Percentiles rank a stretch among this genome's conserved stretches.
Evolutionary conservation across 2,888 invertebrate genomes (phyloP).

Genomic region (Orthonevra nobilis): DNA sequence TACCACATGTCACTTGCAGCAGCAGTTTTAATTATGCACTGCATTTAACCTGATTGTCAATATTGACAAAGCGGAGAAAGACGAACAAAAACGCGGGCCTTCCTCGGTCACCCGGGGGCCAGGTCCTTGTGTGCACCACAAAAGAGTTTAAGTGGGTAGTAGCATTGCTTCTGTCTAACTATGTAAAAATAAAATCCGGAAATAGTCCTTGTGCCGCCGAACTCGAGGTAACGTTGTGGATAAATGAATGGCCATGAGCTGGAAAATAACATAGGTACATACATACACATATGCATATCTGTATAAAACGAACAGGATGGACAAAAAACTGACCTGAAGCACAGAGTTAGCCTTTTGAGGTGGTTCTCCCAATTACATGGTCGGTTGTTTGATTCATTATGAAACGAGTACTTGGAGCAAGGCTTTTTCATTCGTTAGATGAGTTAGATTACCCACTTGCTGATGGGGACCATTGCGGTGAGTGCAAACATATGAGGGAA

Average conservation of each 20-base stretch:
- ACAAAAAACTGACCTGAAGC: background rate
- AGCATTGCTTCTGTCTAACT: constrained; percentile 8
- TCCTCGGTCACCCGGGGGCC: too few species aligned
- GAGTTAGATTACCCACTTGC: too few species aligned
- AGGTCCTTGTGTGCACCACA: too few species aligned
- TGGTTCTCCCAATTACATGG: constrained; percentile 56
- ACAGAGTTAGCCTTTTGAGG: constrained; percentile 26
- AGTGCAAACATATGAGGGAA: constrained; percentile 32
- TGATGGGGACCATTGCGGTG: background rate
- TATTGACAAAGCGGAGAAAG: constrained; percentile 45
- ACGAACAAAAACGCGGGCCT: constrained; percentile 4
- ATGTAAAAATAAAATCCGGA: constrained; percentile 27
- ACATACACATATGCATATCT: too few species aligned
- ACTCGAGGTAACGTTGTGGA: constrained; percentile 48
- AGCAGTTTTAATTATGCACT: constrained; percentile 50
- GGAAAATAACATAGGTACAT: constrained; percentile 5
- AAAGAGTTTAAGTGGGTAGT: background rate
- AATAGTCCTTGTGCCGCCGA: constrained; percentile 26
- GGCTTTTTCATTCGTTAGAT: background rate
- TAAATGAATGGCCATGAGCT: constrained; percentile 24
- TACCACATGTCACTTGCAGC: constrained; percentile 45
- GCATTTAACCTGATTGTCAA: constrained; percentile 44
- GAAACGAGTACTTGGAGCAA: background rate
- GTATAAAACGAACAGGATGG: background rate
- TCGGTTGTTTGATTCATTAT: constrained; percentile 53